Evolutionary conservation across 1,140 invertebrate species (phyloP), one percentile per base, ranked within the genome.

Genomic region (Drosophila nasuta): DNA sequence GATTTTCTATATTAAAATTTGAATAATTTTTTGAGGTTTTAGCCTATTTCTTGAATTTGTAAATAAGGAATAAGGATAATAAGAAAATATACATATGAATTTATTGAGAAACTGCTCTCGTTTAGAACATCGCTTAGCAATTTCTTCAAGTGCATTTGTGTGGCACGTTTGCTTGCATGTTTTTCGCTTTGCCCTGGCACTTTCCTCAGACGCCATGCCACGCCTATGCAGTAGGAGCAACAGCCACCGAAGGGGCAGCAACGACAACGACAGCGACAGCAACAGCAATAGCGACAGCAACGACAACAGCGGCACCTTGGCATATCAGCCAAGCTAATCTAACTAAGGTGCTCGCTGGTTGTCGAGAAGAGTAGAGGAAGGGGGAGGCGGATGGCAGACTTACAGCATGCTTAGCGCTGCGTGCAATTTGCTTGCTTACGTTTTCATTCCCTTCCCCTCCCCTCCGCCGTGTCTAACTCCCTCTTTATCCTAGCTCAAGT

Each of bases 281-380:
- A 10, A 60, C 81, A 64, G 81, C 75, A 11, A 30, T 11, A 49
- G 33, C n/a, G 13, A 13, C 35, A 51, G 41, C 45, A 51, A 51
- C 45, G 49, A 43, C 57, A 65, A 58, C 49, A 63, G 66, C 80
- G 77, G 83, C 82, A 83, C 80, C 83, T 88, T 78, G 46, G 74
- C 77, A 75, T 89, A 83, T 88, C 80, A 67, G 35, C 56, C 33
- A 69, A 68, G 83, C 85, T 89, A 89, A 88, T 88, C 83, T 83
- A 70, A 70, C 64, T 60, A 45, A 59, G 82, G 59, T 57, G 15
- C 7, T 41, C 5, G 54, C 35, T 10, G 49, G 56, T 30, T 41
- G 43, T 13, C 10, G 45, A 41, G 30, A 4, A 17, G 17, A 33
- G 33, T 13, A 43, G n/a, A 8, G 2, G 17, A 15, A 8, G 17